A percentile compares a stretch with the other conserved stretches of the same genome.
These are phyloP conservation scores for Pseudomyrmex flavicornis DNA, from an alignment of 1,140 invertebrate species.

Conservation along the genomic window DNA sequence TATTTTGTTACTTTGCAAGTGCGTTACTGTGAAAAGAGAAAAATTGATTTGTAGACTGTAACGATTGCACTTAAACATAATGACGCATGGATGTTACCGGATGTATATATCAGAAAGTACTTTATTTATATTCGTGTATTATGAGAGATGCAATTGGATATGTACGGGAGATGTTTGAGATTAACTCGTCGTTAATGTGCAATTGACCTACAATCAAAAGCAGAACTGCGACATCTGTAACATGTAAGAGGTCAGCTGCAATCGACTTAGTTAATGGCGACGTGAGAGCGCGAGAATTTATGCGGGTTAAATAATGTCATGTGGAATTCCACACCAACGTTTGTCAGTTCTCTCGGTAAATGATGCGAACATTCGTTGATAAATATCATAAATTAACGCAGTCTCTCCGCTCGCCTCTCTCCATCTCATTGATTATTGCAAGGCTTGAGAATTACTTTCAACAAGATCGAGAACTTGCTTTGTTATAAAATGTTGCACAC, in stretches of 20 bases:
- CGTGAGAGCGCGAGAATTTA: constrained; percentile 39
- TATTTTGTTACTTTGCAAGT: too few relatives aligned
- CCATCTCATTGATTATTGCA: not conserved
- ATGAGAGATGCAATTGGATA: constrained; percentile 10
- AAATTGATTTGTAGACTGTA: not conserved
- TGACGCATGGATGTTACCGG: not conserved
- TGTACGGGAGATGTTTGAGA: constrained; percentile 35
- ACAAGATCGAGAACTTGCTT: too few relatives aligned
- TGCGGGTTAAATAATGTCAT: constrained; percentile 30
- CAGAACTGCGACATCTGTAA: constrained; percentile 71
- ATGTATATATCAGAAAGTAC: constrained; percentile 43
- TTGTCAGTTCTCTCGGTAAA: constrained; percentile 16
- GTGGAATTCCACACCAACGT: not conserved
- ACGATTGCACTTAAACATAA: constrained; percentile 1
- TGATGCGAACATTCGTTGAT: constrained; percentile 35
- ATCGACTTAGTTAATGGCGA: constrained; percentile 68
- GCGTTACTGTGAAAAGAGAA: too few relatives aligned
- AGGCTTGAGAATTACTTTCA: not conserved
- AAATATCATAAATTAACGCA: constrained; percentile 38
- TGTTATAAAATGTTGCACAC: not conserved
- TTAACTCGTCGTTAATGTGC: constrained; percentile 68
- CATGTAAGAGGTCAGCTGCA: constrained; percentile 72
- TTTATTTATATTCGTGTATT: constrained; percentile 55
- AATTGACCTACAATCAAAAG: constrained; percentile 70
- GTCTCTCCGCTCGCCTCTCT: not conserved